Base-by-base conservation (phyloP, 2,113 vertebrate species). In the Cacatua alba region DNA sequence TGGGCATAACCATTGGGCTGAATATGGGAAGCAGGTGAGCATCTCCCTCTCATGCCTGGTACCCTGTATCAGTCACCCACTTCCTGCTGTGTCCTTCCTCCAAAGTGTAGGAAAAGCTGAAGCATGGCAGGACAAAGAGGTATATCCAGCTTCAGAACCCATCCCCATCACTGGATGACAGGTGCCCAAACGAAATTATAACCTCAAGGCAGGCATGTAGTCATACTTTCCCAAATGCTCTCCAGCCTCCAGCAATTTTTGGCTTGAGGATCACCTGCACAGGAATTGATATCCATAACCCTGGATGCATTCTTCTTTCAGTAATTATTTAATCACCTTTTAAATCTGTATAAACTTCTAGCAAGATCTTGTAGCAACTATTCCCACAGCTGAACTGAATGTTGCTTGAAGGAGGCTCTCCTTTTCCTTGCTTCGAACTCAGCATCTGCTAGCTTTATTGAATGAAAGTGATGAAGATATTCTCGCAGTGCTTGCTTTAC, bases 381-480 rank as follows among this genome's bases (percentile, higher is more conserved):
- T 82, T 86, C 18, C 79, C 37, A 55, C 33, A 79, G 59, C 20
- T 90, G 59, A 93, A 65, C 0, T 17, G 35, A 43, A 13, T 28
- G 13, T 69, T 57, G 11, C 62, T 76, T 64, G 44, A 90, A 65
- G 52, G 35, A 71, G 26, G 10, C 14, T 93, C 70, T 84, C 29
- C 16, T 90, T 87, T 84, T 88, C 26, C 65, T 93, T 75, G 11
- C 52, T 89, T 82, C 92, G 74, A 94, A 82, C 39, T 79, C 46
- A 43, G 35, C 64, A 82, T n/a, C 62, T 87, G 84, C 43, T 75
- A 31, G 18, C 48, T 82, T 84, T 77, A 44, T 49, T 77, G 70
- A 91, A 65, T 59, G 69, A 37, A 84, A 25, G 33, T 11, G 23
- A 26, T 31, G 21, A 19, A 23, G 25, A 29, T 51, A 81, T 37